A percentile compares a stretch with the other conserved stretches of the same genome.
Evolutionary conservation across 2,888 invertebrate species (phyloP).

Genomic region (Athripsodes cinereus): DNA sequence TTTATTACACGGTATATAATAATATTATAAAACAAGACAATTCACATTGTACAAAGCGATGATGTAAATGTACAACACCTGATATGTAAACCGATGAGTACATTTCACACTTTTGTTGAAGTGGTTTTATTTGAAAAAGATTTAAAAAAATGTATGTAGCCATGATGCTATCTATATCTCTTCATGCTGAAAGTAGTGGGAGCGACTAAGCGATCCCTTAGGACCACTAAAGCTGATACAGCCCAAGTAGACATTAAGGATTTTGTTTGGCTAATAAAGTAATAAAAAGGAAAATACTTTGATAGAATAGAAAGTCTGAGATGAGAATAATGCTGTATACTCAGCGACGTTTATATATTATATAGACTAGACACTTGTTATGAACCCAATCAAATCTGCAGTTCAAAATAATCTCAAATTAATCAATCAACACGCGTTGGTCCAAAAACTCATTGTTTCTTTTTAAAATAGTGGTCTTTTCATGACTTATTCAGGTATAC

Average conservation of each 20-base stretch:
- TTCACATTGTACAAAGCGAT: neutral
- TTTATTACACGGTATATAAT: neutral
- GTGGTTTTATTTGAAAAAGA: neutral
- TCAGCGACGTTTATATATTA: too few species aligned
- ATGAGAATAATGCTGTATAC: too few species aligned
- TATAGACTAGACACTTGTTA: too few species aligned
- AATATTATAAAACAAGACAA: neutral
- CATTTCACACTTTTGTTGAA: neutral
- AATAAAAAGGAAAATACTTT: neutral
- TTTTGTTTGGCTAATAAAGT: conserved; percentile 1
- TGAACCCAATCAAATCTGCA: too few species aligned
- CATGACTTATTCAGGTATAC: too few species aligned
- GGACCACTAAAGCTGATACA: conserved; percentile 1
- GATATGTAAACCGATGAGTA: neutral
- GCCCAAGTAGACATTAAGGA: neutral
- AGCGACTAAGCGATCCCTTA: neutral
- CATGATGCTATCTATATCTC: too few species aligned
- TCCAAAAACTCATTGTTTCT: too few species aligned
- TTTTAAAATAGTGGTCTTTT: too few species aligned
- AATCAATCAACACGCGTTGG: too few species aligned
- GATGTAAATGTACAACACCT: conserved; percentile 1
- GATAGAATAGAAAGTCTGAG: neutral
- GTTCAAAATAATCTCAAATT: too few species aligned
- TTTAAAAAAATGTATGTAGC: neutral
- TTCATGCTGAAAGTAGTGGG: neutral